Percentiles rank a stretch among this genome's conserved stretches.
These are phyloP conservation scores for Hiodon alosoides DNA, from an alignment of 2,113 vertebrate species.

Conservation along the genomic window DNA sequence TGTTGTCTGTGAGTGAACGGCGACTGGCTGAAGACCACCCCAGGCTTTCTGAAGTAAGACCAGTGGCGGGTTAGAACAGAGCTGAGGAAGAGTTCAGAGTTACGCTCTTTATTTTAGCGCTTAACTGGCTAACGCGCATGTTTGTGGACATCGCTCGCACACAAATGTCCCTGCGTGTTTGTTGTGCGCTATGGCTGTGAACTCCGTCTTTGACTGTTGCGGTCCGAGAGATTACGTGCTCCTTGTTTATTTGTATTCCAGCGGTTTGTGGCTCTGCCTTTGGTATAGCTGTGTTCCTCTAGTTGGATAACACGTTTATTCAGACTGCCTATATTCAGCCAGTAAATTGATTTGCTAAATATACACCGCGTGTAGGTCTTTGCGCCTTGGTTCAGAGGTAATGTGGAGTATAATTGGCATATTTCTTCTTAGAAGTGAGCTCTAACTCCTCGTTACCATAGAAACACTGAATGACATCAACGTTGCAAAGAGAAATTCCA, in stretches of 20 bases:
- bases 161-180: no score
- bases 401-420: slow-evolving; percentile 32
- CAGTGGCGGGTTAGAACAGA: no score
- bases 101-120: no score
- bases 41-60: no score
- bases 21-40: no score
- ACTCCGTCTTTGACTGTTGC: no score
- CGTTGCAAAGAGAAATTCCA: slow-evolving; percentile 13
- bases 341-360: slow-evolving; percentile 20
- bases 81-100: no score
- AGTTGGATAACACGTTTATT: no score
- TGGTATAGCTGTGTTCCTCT: neutral
- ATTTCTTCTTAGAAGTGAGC: slow-evolving; percentile 26
- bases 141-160: no score
- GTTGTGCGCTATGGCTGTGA: no score
- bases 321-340: neutral
- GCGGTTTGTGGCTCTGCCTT: neutral
- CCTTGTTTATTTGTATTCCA: neutral
- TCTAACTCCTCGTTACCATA: slow-evolving; percentile 40
- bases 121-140: no score
- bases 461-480: slow-evolving; percentile 40
- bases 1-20: no score
- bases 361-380: neutral
- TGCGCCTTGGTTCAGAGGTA: neutral
- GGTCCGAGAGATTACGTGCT: neutral